Evolutionary conservation across 1,140 invertebrate genomes (phyloP), one percentile per base, ranked within the genome.

Genomic region (Brachionus sp.): DNA sequence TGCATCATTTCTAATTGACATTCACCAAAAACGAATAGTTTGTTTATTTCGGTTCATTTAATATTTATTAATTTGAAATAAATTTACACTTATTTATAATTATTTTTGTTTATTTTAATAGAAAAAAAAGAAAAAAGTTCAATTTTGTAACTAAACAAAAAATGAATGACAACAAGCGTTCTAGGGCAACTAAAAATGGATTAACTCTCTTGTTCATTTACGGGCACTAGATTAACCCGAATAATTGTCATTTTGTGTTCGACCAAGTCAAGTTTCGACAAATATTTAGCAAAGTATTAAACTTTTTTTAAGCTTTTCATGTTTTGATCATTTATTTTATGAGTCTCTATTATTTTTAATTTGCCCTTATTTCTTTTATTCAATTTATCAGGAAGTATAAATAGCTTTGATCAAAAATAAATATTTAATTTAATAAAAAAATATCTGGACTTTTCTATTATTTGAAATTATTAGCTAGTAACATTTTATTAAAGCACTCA

Each of bases 1-100:
- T 66, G 64, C 64, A 66, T 66, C 64, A 66, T 66, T 66, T 66
- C 64, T 66, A 66, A 33, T 66, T 66, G 64, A 66, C 64, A 66
- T 66, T 66, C 64, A 66, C 12, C 64, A 66, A 66, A 37, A 33
- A 37, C 64, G 25, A 33, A 33, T 66, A 33, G 64, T 66, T 66
- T 66, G 64, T 66, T 33, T 66, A 33, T 66, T 12, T 66, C 25
- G 64, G 64, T 66, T 66, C 25, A 66, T 66, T 66, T 66, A 19
- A 66, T 33, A 37, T 66, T 37, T 33, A 33, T 66, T 66, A 66
- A 13, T 66, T 7, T 57, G 50, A 57, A 57, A 23, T 57, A 57
- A 57, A 50, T 50, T 50, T 16, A 50, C 16, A 57, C 50, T 23
- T n/a, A n/a, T n/a, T 57, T 57, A 1, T 10, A 42, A 57, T 57